phyloP scores from a whole-genome alignment of 2,888 invertebrate species.

The Trachelus troglodyta region DNA sequence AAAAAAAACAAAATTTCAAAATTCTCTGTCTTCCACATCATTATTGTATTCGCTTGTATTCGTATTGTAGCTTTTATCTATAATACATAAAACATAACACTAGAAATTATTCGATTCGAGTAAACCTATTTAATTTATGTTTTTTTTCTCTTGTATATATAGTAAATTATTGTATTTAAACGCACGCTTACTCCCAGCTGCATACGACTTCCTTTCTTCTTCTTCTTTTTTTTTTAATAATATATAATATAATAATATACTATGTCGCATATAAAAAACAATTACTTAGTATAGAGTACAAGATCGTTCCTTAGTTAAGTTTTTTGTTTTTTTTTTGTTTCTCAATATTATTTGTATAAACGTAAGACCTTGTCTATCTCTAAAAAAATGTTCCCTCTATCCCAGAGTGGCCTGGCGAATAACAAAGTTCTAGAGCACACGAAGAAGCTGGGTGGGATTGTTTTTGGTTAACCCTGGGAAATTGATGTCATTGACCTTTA shows the following conservation, averaged over 20 bases:
- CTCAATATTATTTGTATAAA: conserved; percentile 49
- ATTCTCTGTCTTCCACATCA: conserved; percentile 25
- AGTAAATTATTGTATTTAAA: conserved; percentile 54
- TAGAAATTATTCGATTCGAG: conserved; percentile 51
- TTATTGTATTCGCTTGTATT: conserved; percentile 52
- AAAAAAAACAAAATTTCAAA: not conserved
- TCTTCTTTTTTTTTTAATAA: conserved; percentile 43
- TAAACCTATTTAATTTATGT: conserved; percentile 47
- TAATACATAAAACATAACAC: conserved; percentile 58
- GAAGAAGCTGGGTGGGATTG: not conserved
- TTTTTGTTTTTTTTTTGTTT: conserved; percentile 37
- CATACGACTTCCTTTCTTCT: conserved; percentile 46
- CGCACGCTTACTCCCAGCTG: conserved; percentile 56
- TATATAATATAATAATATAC: conserved; percentile 60
- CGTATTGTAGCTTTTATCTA: conserved; percentile 49
- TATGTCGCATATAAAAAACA: conserved; percentile 64
- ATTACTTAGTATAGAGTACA: conserved; percentile 63
- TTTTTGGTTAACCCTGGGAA: not conserved
- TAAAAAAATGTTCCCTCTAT: conserved; percentile 35
- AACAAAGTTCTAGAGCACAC: not conserved
- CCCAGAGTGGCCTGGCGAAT: conserved; percentile 26
- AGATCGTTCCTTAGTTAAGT: conserved; percentile 58
- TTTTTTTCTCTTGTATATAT: conserved; percentile 36
- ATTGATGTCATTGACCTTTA: not conserved
- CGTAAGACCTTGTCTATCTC: conserved; percentile 44